phyloP scores from a whole-genome alignment of 2,888 invertebrate genomes.

The Periphyllus acericola region DNA sequence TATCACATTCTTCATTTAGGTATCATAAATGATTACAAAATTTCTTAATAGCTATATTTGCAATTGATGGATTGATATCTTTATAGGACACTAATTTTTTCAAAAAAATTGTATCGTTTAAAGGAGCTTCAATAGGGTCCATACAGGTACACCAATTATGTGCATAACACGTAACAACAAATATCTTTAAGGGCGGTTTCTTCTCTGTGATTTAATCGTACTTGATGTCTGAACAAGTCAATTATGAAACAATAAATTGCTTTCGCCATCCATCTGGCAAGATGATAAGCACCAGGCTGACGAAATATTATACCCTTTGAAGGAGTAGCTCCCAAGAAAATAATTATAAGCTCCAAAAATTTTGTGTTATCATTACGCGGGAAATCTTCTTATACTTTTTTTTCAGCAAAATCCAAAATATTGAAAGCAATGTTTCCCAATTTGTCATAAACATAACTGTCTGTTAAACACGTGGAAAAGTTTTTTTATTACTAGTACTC shows the following conservation, averaged over 20 bases:
- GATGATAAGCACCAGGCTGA: too few species aligned
- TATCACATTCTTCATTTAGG: conserved; percentile 61
- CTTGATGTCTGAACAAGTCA: conserved; percentile 57
- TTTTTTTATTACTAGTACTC: neutral
- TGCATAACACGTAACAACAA: conserved; percentile 56
- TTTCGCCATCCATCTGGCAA: too few species aligned
- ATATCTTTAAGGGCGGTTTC: conserved; percentile 36
- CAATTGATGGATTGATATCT: conserved; percentile 44
- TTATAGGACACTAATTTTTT: too few species aligned
- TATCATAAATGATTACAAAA: conserved; percentile 63
- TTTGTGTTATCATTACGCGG: conserved; percentile 37
- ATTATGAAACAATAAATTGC: too few species aligned
- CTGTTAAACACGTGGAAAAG: neutral
- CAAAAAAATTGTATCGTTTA: conserved; percentile 58
- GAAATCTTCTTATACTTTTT: neutral
- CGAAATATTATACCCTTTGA: too few species aligned
- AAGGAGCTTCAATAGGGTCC: conserved; percentile 40
- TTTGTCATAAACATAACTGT: conserved; percentile 1
- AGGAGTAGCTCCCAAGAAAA: conserved; percentile 41
- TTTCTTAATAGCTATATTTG: conserved; percentile 54
- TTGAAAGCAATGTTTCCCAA: neutral
- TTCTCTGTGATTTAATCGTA: conserved; percentile 58
- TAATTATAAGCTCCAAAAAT: conserved; percentile 63
- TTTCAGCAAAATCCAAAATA: conserved; percentile 9
- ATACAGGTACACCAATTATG: conserved; percentile 59